Conservation (phyloP, 2,888 invertebrate species). For the Erannis defoliaria region DNA sequence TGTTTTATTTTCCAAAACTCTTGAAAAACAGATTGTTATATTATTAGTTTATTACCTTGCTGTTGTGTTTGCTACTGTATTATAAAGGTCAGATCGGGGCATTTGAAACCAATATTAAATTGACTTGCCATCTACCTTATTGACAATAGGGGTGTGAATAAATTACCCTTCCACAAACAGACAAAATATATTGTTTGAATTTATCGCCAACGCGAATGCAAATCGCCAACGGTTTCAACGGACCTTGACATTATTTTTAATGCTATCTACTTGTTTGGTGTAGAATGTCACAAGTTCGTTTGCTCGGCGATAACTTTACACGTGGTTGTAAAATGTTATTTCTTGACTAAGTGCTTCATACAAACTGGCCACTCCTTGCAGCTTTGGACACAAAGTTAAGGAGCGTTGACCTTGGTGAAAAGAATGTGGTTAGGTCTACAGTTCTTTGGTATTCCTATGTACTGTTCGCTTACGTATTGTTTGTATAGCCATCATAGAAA, state of each 20-base stretch:
- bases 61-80: not conserved
- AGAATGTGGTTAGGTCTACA: not conserved
- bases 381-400: constrained; percentile 1
- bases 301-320: constrained; percentile 30
- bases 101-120: constrained; percentile 24
- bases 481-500: not conserved
- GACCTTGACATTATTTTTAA: constrained; percentile 75
- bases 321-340: constrained; percentile 19
- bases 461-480: too few relatives aligned
- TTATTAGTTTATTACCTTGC: too few relatives aligned
- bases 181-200: constrained; percentile 50
- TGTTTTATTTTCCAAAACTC: too few relatives aligned
- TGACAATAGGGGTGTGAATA: constrained; percentile 48
- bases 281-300: constrained; percentile 36
- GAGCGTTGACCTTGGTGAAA: constrained; percentile 11
- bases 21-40: too few relatives aligned
- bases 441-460: not conserved
- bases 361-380: constrained; percentile 18
- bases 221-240: constrained; percentile 56
- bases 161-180: constrained; percentile 45
- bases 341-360: constrained; percentile 18
- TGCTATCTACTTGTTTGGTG: constrained; percentile 35
- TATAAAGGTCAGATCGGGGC: constrained; percentile 26
- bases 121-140: constrained; percentile 32
- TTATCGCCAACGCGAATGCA: constrained; percentile 66